Evolutionary conservation across 2,797 vertebrate genomes (phyloP).

Genomic region (Delichon dasypus): DNA sequence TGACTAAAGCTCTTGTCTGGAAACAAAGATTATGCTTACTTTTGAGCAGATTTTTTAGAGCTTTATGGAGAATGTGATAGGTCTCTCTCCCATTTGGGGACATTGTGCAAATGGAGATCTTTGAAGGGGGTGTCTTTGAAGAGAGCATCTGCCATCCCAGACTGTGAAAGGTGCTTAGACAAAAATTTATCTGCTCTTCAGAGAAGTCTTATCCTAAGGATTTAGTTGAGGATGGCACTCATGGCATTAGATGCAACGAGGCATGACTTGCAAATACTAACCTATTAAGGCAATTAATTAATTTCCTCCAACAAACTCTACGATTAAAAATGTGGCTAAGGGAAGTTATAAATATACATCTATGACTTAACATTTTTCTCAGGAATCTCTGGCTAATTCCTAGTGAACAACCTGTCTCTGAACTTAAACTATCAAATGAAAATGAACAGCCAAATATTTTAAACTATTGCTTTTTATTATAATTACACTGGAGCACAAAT

Average conservation of each 20-base stretch:
- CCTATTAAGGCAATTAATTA: neutral
- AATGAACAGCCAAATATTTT: slow-evolving; percentile 69
- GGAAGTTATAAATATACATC: neutral
- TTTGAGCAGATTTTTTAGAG: neutral
- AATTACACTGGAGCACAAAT: slow-evolving; percentile 84
- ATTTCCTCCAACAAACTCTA: neutral
- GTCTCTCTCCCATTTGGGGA: neutral
- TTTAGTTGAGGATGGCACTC: neutral
- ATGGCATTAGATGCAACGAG: neutral
- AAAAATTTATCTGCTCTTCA: neutral
- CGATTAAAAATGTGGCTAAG: neutral
- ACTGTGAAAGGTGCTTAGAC: neutral
- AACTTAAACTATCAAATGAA: slow-evolving; percentile 1
- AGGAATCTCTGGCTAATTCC: neutral
- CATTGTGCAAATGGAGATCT: neutral
- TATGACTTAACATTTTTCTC: neutral
- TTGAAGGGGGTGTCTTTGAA: neutral
- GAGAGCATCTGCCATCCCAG: neutral
- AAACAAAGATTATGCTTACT: neutral
- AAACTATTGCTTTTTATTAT: slow-evolving; percentile 87
- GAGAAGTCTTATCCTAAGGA: neutral
- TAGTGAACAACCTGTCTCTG: neutral
- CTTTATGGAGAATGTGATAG: neutral
- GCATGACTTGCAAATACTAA: slow-evolving; percentile 23
- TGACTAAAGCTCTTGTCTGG: neutral